Conservation (phyloP, 2,797 vertebrate genomes). For the Tadarida brasiliensis region DNA sequence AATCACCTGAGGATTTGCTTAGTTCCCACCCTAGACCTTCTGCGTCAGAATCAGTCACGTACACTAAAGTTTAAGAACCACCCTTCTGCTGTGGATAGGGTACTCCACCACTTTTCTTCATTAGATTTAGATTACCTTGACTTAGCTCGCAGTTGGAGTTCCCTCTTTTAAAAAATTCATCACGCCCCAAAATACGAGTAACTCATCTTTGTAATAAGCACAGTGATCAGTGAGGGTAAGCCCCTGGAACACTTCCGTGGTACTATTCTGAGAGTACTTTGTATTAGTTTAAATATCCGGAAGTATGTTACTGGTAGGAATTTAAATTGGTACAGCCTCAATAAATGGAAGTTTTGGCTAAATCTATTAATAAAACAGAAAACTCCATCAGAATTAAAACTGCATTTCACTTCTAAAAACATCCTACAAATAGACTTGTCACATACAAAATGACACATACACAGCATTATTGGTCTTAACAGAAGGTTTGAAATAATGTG, state of each 20-base stretch:
- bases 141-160: background rate
- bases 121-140: background rate
- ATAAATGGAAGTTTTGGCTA: slow-evolving; percentile 4
- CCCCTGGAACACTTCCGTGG: background rate
- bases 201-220: background rate
- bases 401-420: slow-evolving; percentile 43
- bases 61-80: background rate
- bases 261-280: background rate
- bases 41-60: background rate
- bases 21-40: background rate
- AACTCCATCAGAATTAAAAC: background rate
- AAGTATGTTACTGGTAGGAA: background rate
- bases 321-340: background rate
- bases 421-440: background rate
- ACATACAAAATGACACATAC: background rate
- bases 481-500: slow-evolving; percentile 20
- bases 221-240: background rate
- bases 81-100: background rate
- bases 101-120: background rate
- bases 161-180: background rate
- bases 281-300: background rate
- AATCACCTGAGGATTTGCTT: background rate
- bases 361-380: slow-evolving; percentile 39
- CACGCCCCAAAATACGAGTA: background rate
- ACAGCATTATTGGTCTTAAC: background rate